These are phyloP conservation scores for Chymomyza fuscimana DNA, from an alignment of 2,888 invertebrate genomes.

Conservation along the genomic window DNA sequence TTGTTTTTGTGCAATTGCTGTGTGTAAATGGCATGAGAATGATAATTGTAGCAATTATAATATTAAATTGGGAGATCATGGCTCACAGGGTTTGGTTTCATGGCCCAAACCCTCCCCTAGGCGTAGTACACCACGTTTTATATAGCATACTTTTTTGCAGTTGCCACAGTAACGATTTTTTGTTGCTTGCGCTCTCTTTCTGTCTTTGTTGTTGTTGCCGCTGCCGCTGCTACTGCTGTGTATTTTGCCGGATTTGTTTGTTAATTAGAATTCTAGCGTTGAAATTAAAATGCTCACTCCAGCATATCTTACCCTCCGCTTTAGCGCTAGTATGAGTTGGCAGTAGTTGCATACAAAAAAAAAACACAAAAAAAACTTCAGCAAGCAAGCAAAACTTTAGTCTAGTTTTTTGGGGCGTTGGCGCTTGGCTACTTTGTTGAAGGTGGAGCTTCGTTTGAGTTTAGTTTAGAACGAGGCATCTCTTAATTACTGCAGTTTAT, in stretches of 20 bases:
- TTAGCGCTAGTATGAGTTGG: not conserved
- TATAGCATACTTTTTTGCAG: conserved; percentile 63
- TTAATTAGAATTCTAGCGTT: conserved; percentile 79
- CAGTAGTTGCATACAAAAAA: conserved; percentile 16
- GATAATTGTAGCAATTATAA: conserved; percentile 80
- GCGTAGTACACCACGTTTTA: conserved; percentile 36
- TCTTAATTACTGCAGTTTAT: conserved; percentile 80
- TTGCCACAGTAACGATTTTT: conserved; percentile 16
- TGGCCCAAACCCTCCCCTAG: not conserved
- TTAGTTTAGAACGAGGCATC: conserved; percentile 43
- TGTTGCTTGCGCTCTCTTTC: conserved; percentile 13
- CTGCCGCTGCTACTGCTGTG: conserved; percentile 50
- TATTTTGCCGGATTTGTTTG: conserved; percentile 76
- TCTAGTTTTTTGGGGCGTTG: conserved; percentile 44
- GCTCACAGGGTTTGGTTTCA: conserved; percentile 69
- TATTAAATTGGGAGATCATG: conserved; percentile 80
- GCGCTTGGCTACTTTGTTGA: conserved; percentile 6
- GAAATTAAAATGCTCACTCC: conserved; percentile 72
- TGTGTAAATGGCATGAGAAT: conserved; percentile 76
- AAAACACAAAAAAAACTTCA: not conserved
- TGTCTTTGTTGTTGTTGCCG: conserved; percentile 31
- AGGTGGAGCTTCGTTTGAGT: conserved; percentile 37
- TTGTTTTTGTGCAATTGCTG: conserved; percentile 71
- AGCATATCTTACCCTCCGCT: not conserved
- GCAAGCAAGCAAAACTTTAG: conserved; percentile 4